Conservation (phyloP, 2,888 invertebrate species). For the Andrena praecox region DNA sequence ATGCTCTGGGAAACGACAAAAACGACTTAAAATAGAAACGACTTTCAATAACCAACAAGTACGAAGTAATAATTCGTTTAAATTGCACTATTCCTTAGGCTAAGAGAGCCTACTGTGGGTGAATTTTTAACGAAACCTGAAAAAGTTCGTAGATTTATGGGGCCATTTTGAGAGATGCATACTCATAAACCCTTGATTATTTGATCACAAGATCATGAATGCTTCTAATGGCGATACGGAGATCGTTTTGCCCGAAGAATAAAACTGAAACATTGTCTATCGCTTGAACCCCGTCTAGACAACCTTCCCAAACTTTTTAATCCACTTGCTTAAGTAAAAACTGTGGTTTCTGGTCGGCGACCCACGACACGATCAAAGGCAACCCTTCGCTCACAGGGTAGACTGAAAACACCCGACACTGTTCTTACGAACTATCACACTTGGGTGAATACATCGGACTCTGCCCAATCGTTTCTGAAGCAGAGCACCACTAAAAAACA, state of each 20-base stretch:
- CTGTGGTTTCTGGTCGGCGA: neutral
- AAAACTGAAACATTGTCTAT: neutral
- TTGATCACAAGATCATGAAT: neutral
- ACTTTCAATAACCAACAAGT: conserved; percentile 30
- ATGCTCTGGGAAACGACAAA: neutral
- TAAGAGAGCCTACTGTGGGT: neutral
- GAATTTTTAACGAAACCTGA: neutral
- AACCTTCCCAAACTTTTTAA: neutral
- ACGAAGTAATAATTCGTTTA: conserved; percentile 15
- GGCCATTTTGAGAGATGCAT: too few species aligned
- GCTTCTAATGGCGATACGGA: neutral
- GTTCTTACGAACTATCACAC: neutral
- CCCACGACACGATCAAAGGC: conserved; percentile 17
- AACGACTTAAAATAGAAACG: conserved; percentile 41
- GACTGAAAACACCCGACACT: conserved; percentile 2
- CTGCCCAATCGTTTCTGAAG: too few species aligned
- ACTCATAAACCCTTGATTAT: neutral
- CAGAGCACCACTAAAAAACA: too few species aligned
- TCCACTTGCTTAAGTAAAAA: conserved; percentile 11
- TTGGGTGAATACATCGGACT: neutral
- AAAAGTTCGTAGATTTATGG: too few species aligned
- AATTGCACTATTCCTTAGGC: neutral
- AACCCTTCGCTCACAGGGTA: neutral
- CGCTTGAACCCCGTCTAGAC: neutral
- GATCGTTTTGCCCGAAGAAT: neutral